Evolutionary conservation across 64 coral and sea anemone species (phyloP), one percentile per base, ranked within the genome.

Genomic region (Montipora efflorescens): DNA sequence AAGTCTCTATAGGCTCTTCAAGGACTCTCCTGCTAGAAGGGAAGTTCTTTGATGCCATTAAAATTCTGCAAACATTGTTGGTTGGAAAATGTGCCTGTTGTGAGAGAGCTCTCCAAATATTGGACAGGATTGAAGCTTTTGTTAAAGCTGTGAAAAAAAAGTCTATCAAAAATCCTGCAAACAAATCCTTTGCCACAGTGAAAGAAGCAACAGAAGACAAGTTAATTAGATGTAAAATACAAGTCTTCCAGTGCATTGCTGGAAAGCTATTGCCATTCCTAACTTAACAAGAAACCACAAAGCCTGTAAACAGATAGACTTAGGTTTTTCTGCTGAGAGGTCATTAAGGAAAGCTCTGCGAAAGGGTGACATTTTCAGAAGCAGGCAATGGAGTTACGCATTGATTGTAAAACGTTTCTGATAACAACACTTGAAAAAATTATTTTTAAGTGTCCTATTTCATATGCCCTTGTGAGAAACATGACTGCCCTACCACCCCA

Each of bases 11-110:
- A 80, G 92, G 86, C 44, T 94, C n/a, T 89, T 94, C 79, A 78
- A 80, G 20, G 92, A 94, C 59, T 94, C 92, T 7, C 92, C 92
- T 23, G 77, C 92, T 66, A 94, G 92, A 82, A 88, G 78, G 80
- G 66, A 47, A 82, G 49, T 53, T 49, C 20, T 59, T 67, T 69
- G 22, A 67, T 67, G 57, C 57, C 82, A 67, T 86, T 86, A 69
- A 86, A 86, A 48, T 86, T 86, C 82, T 86, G 82, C 58, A 86
- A 89, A 5, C 59, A 64, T 64, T 9, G 9, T 12, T 64, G 13
- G 59, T 64, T 64, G 59, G 8, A 64, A 64, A 89, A 89, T 59
- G 46, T 89, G 16, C 87, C 87, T 16, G 87, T 89, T 52, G 70
- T 76, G 87, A 76, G 76, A 89, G 87, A 89, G 87, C 71, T 51